These are phyloP conservation scores for Brachionus calyciflorus DNA, from an alignment of 1,140 invertebrate species.

Conservation along the genomic window DNA sequence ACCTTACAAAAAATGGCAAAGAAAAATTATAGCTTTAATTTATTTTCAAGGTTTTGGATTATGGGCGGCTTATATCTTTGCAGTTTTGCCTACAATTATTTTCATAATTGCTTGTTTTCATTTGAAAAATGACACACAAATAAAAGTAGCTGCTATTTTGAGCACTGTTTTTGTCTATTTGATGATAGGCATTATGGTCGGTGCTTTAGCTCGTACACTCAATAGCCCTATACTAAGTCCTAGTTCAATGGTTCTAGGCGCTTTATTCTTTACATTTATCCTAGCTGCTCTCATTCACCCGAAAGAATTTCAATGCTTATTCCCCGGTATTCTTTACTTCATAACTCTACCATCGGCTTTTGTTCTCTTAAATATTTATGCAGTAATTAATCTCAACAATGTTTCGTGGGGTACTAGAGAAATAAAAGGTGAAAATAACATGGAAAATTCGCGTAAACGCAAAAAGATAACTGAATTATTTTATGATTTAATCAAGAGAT, in stretches of 20 bases:
- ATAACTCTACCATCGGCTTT: constrained; percentile 56
- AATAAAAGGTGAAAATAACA: constrained; percentile 47
- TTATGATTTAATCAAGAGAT: constrained; percentile 26
- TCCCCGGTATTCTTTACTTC: constrained; percentile 55
- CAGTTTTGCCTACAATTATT: constrained; percentile 61
- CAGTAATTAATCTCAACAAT: constrained; percentile 54
- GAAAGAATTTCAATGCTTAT: constrained; percentile 52
- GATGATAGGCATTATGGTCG: constrained; percentile 57
- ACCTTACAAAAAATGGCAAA: constrained; percentile 54
- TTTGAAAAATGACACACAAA: constrained; percentile 61
- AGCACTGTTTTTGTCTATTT: constrained; percentile 56
- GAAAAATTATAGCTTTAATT: background rate
- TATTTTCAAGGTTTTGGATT: constrained; percentile 53
- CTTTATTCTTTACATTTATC: constrained; percentile 52
- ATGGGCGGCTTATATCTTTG: constrained; percentile 59
- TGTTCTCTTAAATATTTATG: constrained; percentile 56
- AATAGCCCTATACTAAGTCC: constrained; percentile 50
- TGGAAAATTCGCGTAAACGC: background rate
- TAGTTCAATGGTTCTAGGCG: constrained; percentile 52
- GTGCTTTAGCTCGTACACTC: constrained; percentile 51
- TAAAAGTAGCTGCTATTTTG: constrained; percentile 54
- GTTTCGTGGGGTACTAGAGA: constrained; percentile 56
- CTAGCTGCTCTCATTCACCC: constrained; percentile 54
- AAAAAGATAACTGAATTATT: too few relatives aligned
- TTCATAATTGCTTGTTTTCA: constrained; percentile 63